Conservation (phyloP, 2,888 invertebrate species). For the Busseola fusca region DNA sequence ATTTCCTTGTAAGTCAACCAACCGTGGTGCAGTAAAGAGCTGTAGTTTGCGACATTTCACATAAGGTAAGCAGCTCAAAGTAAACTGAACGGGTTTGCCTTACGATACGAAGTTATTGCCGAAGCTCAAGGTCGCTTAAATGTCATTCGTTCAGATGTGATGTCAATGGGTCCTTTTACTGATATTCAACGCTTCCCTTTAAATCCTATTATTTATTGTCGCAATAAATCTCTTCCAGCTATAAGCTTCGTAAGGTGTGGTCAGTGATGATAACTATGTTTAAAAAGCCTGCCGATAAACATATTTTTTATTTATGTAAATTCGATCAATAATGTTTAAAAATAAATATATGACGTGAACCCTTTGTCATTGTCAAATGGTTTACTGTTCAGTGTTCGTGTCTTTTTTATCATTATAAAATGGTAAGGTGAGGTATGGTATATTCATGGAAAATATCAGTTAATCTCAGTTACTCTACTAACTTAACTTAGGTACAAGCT, state of each 20-base stretch:
- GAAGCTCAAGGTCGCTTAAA: slow-evolving; percentile 55
- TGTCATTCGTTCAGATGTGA: slow-evolving; percentile 41
- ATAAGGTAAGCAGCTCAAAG: slow-evolving; percentile 42
- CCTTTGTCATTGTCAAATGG: slow-evolving; percentile 5
- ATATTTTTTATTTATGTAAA: slow-evolving; percentile 21
- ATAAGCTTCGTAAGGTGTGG: slow-evolving; percentile 19
- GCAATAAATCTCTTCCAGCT: not conserved
- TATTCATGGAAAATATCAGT: not conserved
- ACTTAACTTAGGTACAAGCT: not conserved
- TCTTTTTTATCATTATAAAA: not conserved
- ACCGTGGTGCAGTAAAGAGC: slow-evolving; percentile 23
- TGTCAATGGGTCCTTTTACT: slow-evolving; percentile 29
- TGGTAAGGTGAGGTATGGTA: too few relatives aligned
- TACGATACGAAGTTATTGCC: slow-evolving; percentile 46
- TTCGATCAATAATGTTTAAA: slow-evolving; percentile 7
- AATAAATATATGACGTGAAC: not conserved
- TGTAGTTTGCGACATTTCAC: slow-evolving; percentile 31
- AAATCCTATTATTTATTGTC: slow-evolving; percentile 11
- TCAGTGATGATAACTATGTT: not conserved
- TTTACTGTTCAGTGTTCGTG: not conserved
- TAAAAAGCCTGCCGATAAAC: slow-evolving; percentile 17
- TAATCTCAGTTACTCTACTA: not conserved
- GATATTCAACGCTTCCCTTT: not conserved
- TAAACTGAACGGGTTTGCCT: slow-evolving; percentile 51
- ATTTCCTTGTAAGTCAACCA: slow-evolving; percentile 15